Percentiles rank a stretch among this genome's conserved stretches.
Evolutionary conservation across 1,140 invertebrate species (phyloP).

Genomic region (Pemphigus obesinymphae): DNA sequence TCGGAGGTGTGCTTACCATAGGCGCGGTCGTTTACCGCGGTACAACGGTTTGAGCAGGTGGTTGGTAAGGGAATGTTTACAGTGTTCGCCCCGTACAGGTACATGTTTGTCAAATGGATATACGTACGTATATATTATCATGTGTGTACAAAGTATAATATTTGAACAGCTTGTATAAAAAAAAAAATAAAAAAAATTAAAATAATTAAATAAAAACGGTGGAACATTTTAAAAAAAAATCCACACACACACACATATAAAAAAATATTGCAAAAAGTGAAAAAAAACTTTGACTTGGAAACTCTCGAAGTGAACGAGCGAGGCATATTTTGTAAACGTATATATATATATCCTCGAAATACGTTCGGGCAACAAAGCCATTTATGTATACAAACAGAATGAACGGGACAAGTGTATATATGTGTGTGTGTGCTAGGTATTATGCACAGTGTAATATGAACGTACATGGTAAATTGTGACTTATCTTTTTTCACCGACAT

Average conservation of each 20-base stretch:
- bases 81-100: neutral
- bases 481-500: neutral
- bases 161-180: neutral
- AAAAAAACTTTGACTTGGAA: no score
- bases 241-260: no score
- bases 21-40: neutral
- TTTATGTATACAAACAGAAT: conserved; percentile 6
- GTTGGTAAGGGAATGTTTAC: neutral
- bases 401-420: no score
- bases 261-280: no score
- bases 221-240: no score
- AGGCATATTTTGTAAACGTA: neutral
- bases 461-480: neutral
- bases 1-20: neutral
- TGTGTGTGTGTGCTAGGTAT: no score
- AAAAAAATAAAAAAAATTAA: conserved; percentile 1
- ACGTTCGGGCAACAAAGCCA: neutral
- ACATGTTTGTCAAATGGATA: no score
- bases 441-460: neutral
- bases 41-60: neutral
- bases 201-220: no score
- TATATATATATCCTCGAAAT: neutral
- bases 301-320: neutral
- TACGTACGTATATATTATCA: neutral
- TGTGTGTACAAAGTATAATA: neutral